A percentile compares a stretch with the other conserved stretches of the same genome.
These are phyloP conservation scores for Monochamus alternatus DNA, from an alignment of 2,888 invertebrate genomes.

Conservation along the genomic window DNA sequence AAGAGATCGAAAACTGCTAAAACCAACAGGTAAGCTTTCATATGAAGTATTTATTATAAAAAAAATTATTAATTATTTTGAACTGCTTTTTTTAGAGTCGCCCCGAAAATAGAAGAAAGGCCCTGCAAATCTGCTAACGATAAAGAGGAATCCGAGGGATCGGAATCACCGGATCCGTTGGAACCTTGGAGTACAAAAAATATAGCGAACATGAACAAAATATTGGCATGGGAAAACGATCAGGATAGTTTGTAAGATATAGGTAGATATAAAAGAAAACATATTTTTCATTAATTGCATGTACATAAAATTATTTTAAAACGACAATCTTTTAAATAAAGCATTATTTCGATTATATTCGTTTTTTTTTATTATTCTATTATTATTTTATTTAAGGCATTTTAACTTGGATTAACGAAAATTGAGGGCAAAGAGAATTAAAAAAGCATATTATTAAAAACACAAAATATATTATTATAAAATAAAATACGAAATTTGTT, in stretches of 20 bases:
- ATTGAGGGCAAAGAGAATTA: neutral
- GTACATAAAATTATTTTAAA: conserved; percentile 2
- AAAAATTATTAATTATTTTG: no score
- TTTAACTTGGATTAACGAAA: no score
- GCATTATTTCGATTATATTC: no score
- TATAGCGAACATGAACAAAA: conserved; percentile 81
- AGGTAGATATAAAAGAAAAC: neutral
- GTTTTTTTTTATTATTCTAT: no score
- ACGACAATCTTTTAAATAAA: neutral
- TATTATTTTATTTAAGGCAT: no score
- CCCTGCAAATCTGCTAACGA: conserved; percentile 69
- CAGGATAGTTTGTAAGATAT: conserved; percentile 72
- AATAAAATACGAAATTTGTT: neutral
- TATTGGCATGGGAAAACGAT: conserved; percentile 78
- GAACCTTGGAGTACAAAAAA: conserved; percentile 84
- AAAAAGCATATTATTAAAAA: neutral
- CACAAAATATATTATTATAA: neutral
- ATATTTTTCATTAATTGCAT: neutral
- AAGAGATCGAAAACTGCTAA: conserved; percentile 67
- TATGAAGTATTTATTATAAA: no score
- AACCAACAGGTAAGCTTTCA: conserved; percentile 63
- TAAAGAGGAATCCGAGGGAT: conserved; percentile 60
- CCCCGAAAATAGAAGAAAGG: conserved; percentile 68
- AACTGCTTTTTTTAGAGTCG: conserved; percentile 69
- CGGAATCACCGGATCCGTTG: conserved; percentile 76